These are phyloP conservation scores for Phoebastria nigripes DNA, from an alignment of 2,797 vertebrate species.

Conservation along the genomic window DNA sequence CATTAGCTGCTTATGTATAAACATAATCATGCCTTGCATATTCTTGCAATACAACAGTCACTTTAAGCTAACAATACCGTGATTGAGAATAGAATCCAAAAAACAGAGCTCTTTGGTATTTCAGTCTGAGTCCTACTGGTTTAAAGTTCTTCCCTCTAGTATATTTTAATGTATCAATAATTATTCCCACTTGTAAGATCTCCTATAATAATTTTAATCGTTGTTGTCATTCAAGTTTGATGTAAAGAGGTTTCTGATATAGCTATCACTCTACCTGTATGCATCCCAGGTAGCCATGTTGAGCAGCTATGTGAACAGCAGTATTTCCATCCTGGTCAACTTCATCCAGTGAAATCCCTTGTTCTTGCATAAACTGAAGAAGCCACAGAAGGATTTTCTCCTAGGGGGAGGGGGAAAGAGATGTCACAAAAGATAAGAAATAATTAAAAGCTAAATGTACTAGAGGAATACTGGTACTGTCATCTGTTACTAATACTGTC, in stretches of 20 bases:
- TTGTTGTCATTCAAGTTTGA: neutral
- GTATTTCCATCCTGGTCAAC: conserved; percentile 94
- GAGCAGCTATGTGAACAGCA: conserved; percentile 91
- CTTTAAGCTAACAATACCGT: neutral
- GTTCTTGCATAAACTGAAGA: conserved; percentile 99
- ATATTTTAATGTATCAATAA: neutral
- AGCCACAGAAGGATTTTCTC: conserved; percentile 96
- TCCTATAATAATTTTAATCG: neutral
- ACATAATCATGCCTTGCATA: neutral
- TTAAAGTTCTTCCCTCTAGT: neutral
- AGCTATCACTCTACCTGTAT: conserved; percentile 82
- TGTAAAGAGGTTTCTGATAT: neutral
- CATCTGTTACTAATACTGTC: neutral
- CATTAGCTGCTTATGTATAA: neutral
- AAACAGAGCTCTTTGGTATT: accelerated
- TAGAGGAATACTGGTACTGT: neutral
- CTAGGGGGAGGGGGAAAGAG: conserved; percentile 63
- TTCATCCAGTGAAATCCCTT: conserved; percentile 95
- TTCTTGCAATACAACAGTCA: neutral
- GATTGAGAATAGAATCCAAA: neutral
- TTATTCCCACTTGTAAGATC: neutral
- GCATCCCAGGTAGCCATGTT: conserved; percentile 92
- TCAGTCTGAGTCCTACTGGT: neutral
- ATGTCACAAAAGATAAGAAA: neutral
- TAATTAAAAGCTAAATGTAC: neutral